These are phyloP conservation scores for Lerista edwardsae DNA, from an alignment of 2,797 vertebrate genomes.

Conservation along the genomic window DNA sequence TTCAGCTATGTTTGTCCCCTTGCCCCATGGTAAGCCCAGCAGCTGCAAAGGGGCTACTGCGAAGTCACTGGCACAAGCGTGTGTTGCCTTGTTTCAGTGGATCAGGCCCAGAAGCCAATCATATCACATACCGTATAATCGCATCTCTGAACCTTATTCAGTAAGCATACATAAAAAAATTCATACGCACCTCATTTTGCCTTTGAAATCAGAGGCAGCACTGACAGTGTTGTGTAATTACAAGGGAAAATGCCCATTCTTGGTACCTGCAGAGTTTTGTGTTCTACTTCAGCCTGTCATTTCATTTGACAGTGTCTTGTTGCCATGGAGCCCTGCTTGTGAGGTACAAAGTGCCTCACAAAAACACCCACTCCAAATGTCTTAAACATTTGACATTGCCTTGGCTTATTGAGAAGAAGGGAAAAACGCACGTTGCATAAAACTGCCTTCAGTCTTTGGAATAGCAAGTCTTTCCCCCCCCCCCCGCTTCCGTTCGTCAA, in stretches of 20 bases:
- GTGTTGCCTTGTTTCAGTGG: too few relatives aligned
- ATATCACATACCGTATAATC: not conserved
- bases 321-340: constrained; percentile 22
- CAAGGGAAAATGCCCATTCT: not conserved
- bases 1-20: too few relatives aligned
- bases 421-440: not conserved
- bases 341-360: constrained; percentile 17
- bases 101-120: too few relatives aligned
- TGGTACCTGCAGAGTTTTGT: not conserved
- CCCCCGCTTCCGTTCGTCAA: not conserved
- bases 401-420: not conserved
- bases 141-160: not conserved
- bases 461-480: not conserved
- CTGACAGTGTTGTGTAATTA: not conserved
- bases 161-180: not conserved
- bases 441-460: constrained; percentile 17
- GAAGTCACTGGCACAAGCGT: too few relatives aligned
- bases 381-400: constrained; percentile 1
- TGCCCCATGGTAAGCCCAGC: too few relatives aligned
- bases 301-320: not conserved
- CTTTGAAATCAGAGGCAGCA: constrained; percentile 3
- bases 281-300: constrained; percentile 7
- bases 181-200: not conserved
- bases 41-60: too few relatives aligned
- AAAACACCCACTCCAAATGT: constrained; percentile 15